These are phyloP conservation scores for Elephas maximus DNA, from an alignment of 2,113 vertebrate species.

Conservation along the genomic window DNA sequence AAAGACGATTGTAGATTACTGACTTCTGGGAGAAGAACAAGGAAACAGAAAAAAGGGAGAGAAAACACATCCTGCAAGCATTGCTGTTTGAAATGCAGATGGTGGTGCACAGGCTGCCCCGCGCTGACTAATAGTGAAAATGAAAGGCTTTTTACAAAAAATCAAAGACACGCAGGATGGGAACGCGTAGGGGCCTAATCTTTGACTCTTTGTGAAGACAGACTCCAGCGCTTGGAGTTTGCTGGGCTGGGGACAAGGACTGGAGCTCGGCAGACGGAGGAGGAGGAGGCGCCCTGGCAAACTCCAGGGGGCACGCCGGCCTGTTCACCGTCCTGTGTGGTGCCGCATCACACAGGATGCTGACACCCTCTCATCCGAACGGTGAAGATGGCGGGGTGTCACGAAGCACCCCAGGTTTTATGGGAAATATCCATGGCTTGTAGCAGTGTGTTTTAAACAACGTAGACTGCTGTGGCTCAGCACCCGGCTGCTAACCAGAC, in stretches of 20 bases:
- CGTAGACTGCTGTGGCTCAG: too few species aligned
- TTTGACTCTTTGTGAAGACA: conserved; percentile 50
- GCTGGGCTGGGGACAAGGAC: neutral
- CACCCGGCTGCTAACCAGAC: too few species aligned
- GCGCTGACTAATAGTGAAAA: conserved; percentile 60
- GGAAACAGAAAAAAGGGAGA: neutral
- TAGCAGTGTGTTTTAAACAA: too few species aligned
- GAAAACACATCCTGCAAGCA: conserved; percentile 47
- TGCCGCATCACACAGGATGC: too few species aligned
- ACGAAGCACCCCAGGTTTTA: too few species aligned
- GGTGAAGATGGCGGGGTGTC: too few species aligned
- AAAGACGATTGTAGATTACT: neutral
- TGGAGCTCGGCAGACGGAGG: neutral
- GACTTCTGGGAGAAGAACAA: conserved; percentile 42
- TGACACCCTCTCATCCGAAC: too few species aligned
- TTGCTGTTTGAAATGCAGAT: conserved; percentile 81
- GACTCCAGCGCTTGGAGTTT: neutral
- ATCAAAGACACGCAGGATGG: conserved; percentile 77
- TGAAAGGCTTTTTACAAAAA: conserved; percentile 73
- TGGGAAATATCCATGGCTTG: too few species aligned
- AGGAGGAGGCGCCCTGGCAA: too few species aligned
- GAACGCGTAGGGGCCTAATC: conserved; percentile 59
- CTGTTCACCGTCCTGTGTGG: too few species aligned
- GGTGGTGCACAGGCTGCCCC: neutral
- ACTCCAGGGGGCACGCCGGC: neutral